phyloP scores from a whole-genome alignment of 1,140 invertebrate genomes.

The Agrypnia vestita region DNA sequence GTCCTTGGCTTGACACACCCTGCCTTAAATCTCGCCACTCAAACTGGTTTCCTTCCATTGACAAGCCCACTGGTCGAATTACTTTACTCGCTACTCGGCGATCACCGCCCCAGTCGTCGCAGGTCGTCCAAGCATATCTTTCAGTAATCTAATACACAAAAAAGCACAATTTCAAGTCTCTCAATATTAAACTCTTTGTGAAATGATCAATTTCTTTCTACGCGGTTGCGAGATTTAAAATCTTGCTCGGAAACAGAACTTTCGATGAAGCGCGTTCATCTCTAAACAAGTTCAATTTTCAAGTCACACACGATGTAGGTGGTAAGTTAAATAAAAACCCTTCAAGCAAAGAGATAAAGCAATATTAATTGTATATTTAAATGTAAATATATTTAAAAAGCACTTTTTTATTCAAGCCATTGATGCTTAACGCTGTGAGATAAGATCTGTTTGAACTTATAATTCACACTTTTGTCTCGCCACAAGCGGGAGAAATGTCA shows the following conservation, averaged over 20 bases:
- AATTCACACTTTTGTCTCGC: too few species aligned
- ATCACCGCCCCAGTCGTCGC: neutral
- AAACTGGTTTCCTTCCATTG: conserved; percentile 39
- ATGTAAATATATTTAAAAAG: too few species aligned
- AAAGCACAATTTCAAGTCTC: neutral
- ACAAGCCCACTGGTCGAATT: conserved; percentile 37
- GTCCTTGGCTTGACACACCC: conserved; percentile 1
- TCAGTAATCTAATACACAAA: neutral
- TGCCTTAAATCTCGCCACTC: conserved; percentile 31
- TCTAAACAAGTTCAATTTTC: conserved; percentile 23
- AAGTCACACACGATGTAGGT: neutral
- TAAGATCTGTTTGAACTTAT: too few species aligned
- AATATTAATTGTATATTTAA: neutral
- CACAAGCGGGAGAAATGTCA: neutral
- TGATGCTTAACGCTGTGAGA: too few species aligned
- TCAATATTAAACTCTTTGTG: neutral
- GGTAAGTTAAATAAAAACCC: neutral
- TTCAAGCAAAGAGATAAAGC: neutral
- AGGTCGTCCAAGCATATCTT: neutral
- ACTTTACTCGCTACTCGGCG: conserved; percentile 24
- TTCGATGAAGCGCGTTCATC: neutral
- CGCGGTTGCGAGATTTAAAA: neutral
- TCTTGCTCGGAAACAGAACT: neutral
- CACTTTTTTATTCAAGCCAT: too few species aligned
- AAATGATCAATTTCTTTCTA: neutral